A percentile compares a stretch with the other conserved stretches of the same genome.
Conservation (phyloP, 1,140 invertebrate genomes). For the Pogonus chalceus region DNA sequence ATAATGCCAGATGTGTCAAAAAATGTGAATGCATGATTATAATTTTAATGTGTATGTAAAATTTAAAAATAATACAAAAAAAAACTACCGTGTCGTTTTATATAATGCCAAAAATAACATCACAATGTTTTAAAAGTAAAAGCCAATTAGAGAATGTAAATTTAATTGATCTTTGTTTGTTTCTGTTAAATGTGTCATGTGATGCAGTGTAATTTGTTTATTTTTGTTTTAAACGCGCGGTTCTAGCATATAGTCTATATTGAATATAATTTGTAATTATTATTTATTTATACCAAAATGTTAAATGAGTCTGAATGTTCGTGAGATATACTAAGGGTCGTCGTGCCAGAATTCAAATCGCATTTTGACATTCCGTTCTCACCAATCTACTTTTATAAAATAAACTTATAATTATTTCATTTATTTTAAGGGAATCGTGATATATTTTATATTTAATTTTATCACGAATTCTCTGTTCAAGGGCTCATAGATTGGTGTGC, state of each 20-base stretch:
- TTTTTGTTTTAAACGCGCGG: too few relatives aligned
- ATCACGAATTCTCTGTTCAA: too few relatives aligned
- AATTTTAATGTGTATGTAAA: not conserved
- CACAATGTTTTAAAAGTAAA: not conserved
- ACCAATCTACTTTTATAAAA: not conserved
- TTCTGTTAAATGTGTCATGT: not conserved
- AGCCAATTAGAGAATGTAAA: not conserved
- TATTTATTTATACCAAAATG: not conserved
- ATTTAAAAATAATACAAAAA: not conserved
- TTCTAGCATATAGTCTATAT: too few relatives aligned
- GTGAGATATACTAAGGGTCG: not conserved
- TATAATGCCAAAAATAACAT: not conserved
- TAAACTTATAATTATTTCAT: not conserved
- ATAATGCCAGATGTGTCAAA: not conserved
- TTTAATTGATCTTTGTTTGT: not conserved
- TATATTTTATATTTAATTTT: not conserved
- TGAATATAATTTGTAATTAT: not conserved
- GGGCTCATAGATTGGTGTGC: slow-evolving; percentile 2
- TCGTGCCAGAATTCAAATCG: not conserved
- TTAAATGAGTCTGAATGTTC: not conserved
- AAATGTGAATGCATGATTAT: not conserved
- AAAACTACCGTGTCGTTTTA: not conserved
- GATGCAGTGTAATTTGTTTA: not conserved
- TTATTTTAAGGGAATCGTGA: too few relatives aligned
- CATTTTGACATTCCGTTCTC: not conserved